Evolutionary conservation across 2,113 vertebrate species (phyloP).

Genomic region (Benitochromis conjunctus): DNA sequence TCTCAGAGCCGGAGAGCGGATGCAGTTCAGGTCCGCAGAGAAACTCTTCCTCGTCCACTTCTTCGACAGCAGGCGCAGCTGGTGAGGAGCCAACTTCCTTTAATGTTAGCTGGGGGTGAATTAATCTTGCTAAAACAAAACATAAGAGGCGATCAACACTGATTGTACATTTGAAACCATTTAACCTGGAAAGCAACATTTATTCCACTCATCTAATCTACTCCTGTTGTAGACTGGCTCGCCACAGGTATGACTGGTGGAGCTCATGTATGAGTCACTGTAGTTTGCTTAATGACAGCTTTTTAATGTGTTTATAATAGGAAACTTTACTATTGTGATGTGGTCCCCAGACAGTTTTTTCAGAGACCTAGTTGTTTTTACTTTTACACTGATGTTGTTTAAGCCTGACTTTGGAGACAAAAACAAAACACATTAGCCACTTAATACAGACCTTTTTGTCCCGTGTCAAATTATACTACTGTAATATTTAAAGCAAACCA

Average conservation of each 20-base stretch:
- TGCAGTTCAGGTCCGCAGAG: conserved; percentile 94
- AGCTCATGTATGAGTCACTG: neutral
- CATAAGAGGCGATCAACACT: neutral
- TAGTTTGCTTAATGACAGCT: neutral
- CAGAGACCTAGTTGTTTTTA: neutral
- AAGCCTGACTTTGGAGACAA: neutral
- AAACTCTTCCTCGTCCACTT: conserved; percentile 93
- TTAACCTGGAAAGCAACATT: neutral
- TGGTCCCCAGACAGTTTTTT: neutral
- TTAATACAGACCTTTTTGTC: neutral
- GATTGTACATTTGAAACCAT: neutral
- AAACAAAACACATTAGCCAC: neutral
- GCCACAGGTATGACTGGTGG: too few relatives aligned
- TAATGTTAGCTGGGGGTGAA: neutral
- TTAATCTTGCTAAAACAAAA: neutral
- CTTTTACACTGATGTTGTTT: neutral
- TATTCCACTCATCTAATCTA: neutral
- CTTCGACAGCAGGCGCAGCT: conserved; percentile 95
- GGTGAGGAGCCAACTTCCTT: conserved; percentile 73
- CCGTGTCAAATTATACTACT: neutral
- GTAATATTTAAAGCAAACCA: neutral
- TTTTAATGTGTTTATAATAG: neutral
- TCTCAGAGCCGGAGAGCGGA: conserved; percentile 89
- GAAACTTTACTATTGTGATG: neutral
- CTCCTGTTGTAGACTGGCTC: neutral